These are phyloP conservation scores for Drosophila truncata DNA, from an alignment of 1,140 invertebrate genomes.

Conservation along the genomic window DNA sequence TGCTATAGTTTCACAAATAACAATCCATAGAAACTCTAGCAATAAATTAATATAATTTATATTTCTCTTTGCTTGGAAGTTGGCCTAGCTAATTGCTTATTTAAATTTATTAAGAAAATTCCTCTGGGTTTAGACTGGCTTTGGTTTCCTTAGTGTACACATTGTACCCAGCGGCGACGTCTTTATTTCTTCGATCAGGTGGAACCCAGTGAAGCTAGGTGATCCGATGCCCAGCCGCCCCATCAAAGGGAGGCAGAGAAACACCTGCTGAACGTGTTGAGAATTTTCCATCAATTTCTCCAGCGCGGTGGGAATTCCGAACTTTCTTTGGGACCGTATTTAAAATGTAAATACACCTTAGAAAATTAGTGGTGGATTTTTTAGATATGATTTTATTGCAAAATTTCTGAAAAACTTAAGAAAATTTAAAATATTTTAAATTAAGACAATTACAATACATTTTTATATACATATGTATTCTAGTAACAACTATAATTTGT, in stretches of 20 bases:
- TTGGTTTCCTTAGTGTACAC: not conserved
- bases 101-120: constrained; percentile 29
- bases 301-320: constrained; percentile 47
- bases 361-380: not conserved
- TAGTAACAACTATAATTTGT: too few relatives aligned
- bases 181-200: constrained; percentile 17
- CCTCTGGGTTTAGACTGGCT: not conserved
- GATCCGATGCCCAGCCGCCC: constrained; percentile 31
- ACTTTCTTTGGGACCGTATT: constrained; percentile 58
- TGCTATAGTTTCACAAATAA: too few relatives aligned
- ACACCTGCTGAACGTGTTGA: constrained; percentile 54
- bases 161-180: constrained; percentile 49
- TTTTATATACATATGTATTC: too few relatives aligned
- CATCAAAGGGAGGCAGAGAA: constrained; percentile 38
- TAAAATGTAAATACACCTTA: constrained; percentile 30
- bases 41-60: too few relatives aligned
- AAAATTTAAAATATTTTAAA: too few relatives aligned
- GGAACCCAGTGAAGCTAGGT: constrained; percentile 23
- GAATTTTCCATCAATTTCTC: constrained; percentile 67
- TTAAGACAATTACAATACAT: too few relatives aligned
- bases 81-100: not conserved
- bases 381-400: not conserved
- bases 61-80: too few relatives aligned
- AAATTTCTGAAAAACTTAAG: too few relatives aligned
- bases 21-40: too few relatives aligned